Percentiles rank a stretch among this genome's conserved stretches.
Conservation (phyloP, 2,113 vertebrate genomes). For the Nothoprocta pentlandii region DNA sequence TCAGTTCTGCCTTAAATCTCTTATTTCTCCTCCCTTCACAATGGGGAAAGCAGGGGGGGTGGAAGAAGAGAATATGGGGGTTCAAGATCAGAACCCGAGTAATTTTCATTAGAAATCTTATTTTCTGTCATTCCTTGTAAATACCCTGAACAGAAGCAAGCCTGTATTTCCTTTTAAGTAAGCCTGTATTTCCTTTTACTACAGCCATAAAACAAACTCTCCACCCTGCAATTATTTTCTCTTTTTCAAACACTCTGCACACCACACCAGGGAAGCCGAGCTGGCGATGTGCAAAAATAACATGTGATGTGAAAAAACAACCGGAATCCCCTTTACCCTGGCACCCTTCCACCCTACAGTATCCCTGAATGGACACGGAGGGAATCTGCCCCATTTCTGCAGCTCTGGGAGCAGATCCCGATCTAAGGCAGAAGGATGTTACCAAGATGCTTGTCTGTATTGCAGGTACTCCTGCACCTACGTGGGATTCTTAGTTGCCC, state of each 20-base stretch:
- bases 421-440: background rate
- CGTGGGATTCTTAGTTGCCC: background rate
- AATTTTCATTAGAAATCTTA: background rate
- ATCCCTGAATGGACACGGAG: background rate
- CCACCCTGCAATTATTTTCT: background rate
- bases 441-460: background rate
- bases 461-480: background rate
- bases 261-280: background rate
- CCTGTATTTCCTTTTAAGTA: background rate
- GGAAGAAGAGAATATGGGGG: background rate
- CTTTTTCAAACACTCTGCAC: background rate
- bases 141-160: background rate
- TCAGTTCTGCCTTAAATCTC: background rate
- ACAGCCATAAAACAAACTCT: background rate
- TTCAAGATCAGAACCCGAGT: background rate
- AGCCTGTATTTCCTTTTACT: background rate
- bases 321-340: background rate
- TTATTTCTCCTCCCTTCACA: background rate
- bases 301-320: background rate
- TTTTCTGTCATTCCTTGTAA: background rate
- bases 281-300: background rate
- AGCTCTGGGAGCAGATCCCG: background rate
- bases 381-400: fast-evolving
- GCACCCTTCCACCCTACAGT: background rate
- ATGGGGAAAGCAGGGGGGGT: too few relatives aligned